A percentile compares a stretch with the other conserved stretches of the same genome.
Evolutionary conservation across 1,140 invertebrate genomes (phyloP).

Genomic region (Hylyphantes graminicola): DNA sequence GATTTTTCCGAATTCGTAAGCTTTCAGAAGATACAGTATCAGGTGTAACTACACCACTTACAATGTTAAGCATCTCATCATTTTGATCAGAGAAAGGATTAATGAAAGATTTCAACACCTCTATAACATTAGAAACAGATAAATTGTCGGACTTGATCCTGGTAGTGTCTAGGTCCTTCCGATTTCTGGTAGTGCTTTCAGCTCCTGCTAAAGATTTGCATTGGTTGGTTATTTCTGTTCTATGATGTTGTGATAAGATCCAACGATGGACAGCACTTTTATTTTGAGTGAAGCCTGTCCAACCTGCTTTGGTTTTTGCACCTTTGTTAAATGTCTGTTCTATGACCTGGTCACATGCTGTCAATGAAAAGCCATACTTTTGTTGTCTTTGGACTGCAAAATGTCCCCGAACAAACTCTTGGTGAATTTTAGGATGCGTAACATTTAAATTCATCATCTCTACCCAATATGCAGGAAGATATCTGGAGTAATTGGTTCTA

Average conservation of each 20-base stretch:
- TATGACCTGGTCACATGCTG: conserved; percentile 52
- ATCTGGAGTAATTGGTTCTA: conserved; percentile 33
- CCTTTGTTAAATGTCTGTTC: conserved; percentile 60
- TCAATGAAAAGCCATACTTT: not conserved
- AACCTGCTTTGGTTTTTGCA: conserved; percentile 35
- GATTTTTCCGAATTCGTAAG: not conserved
- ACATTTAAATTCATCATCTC: conserved; percentile 47
- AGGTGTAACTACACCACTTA: not conserved
- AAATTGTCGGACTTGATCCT: not conserved
- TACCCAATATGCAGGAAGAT: conserved; percentile 39
- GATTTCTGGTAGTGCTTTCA: too few species aligned
- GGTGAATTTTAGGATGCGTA: not conserved
- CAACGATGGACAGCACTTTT: conserved; percentile 17
- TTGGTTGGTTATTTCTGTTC: not conserved
- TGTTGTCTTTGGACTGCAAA: conserved; percentile 50
- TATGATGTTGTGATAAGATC: not conserved
- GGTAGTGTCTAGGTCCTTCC: not conserved
- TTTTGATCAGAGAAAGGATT: not conserved
- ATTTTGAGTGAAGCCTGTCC: not conserved
- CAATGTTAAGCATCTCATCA: not conserved
- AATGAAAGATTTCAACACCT: not conserved
- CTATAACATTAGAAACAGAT: not conserved
- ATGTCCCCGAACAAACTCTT: not conserved
- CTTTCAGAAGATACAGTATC: not conserved
- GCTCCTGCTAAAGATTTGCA: not conserved